Conservation (phyloP, 2,113 vertebrate genomes). For the Antennarius striatus region DNA sequence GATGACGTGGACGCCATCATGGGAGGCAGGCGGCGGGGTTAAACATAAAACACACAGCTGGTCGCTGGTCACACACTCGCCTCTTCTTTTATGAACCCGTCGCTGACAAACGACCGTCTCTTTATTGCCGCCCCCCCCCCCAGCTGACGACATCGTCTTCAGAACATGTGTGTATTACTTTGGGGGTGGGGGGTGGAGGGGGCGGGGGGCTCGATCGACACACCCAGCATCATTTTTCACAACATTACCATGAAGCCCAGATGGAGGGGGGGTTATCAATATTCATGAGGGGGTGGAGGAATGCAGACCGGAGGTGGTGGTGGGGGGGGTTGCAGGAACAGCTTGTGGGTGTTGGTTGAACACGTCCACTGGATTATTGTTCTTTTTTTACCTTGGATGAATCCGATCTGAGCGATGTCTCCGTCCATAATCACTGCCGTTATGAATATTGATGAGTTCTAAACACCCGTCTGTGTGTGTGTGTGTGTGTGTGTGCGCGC, state of each 20-base stretch:
- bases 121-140: too few relatives aligned
- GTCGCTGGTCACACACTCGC: too few relatives aligned
- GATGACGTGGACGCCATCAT: too few relatives aligned
- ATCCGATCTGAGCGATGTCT: constrained; percentile 17
- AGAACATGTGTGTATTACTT: not conserved
- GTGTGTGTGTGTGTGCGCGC: too few relatives aligned
- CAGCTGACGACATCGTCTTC: constrained; percentile 7
- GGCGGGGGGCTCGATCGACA: constrained; percentile 48
- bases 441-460: constrained; percentile 43
- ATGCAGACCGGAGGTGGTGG: not conserved
- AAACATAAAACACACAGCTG: too few relatives aligned
- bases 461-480: constrained; percentile 15
- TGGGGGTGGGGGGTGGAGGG: too few relatives aligned
- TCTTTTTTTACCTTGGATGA: constrained; percentile 16
- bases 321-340: constrained; percentile 18
- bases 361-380: not conserved
- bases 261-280: constrained; percentile 65
- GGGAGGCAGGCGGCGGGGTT: too few relatives aligned
- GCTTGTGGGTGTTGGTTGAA: constrained; percentile 46
- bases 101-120: constrained; percentile 22
- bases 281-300: constrained; percentile 73
- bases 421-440: constrained; percentile 16
- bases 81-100: not conserved
- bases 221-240: constrained; percentile 72
- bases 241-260: constrained; percentile 73